Base-by-base conservation (phyloP, 2,113 vertebrate genomes). In the Sinocyclocheilus rhinocerous region DNA sequence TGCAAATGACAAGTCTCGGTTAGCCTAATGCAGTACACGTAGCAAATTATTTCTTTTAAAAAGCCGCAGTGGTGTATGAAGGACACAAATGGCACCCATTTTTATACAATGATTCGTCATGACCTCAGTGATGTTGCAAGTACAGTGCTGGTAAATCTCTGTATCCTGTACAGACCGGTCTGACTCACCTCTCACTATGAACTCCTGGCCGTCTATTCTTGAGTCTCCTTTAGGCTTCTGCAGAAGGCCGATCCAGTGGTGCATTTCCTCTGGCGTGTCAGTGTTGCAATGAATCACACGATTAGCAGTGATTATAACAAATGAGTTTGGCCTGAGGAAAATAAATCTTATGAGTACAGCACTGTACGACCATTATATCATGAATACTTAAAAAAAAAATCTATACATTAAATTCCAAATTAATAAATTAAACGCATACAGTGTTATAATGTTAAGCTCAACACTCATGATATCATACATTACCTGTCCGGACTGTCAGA, bases 251-350 rank as follows among this genome's bases (percentile, higher is more conserved):
- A 98, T 98, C 97, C 97, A 98, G 92, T 98, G 97, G 76, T 98
- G 97, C 97, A 98, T 98, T 91, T 97, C 97, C 93, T 98, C 97
- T 0, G 97, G 95, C 0, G 95, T 96, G 92, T 97, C 97, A 0
- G 96, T 96, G 90, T 97, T 98, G 92, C 97, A 98, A 93, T 98
- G 97, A 90, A 98, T 96, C 91, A 97, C 97, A 0, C 97, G 95
- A 87, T 97, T 97, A 65, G 97, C 97, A 52, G 97, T 97, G 90
- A 98, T 98, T 89, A 98, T 98, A 92, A 98, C 97, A 84, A 98
- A 98, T 24, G 97, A 97, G 91, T 98, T 98, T 0, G 97, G 97
- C 91, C 97, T 98, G 89, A 48, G 84, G 57, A 29, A 84, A 81
- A 57, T 22, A 80, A 6, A 63, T 50, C 9, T 61, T 6, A 29